Conservation (phyloP, 37 sponge, comb jelly and placozoan genomes). For the Geodia barretti region DNA sequence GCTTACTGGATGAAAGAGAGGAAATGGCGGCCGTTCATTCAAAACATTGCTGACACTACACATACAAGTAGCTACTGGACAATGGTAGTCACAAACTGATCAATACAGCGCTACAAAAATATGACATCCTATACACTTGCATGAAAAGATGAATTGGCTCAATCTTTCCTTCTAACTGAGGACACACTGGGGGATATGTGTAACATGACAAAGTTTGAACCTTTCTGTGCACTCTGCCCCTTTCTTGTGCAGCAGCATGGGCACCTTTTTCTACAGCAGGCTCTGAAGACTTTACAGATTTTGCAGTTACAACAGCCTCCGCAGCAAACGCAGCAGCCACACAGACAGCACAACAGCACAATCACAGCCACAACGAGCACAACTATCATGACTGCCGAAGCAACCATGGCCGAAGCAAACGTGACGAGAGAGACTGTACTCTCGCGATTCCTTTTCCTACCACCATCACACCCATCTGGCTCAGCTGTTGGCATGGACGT, state of each 20-base stretch:
- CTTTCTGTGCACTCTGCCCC: not conserved
- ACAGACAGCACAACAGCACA: too few relatives aligned
- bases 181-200: not conserved
- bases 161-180: not conserved
- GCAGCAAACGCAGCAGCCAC: too few relatives aligned
- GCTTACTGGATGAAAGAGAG: not conserved
- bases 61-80: not conserved
- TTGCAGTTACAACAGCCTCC: too few relatives aligned
- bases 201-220: not conserved
- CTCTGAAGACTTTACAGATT: too few relatives aligned
- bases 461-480: not conserved
- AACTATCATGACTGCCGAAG: constrained; percentile 12
- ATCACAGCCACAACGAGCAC: constrained; percentile 1
- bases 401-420: constrained; percentile 4
- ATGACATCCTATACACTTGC: too few relatives aligned
- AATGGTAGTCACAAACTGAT: too few relatives aligned
- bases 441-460: not conserved
- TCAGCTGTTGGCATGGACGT: not conserved
- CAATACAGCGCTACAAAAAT: too few relatives aligned
- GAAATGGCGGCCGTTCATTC: not conserved
- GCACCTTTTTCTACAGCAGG: not conserved
- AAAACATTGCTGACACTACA: not conserved
- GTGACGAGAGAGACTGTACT: not conserved
- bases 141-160: too few relatives aligned
- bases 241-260: not conserved